Percentiles rank a stretch among this genome's conserved stretches.
These are phyloP conservation scores for Troides helena DNA, from an alignment of 2,888 invertebrate genomes.

Conservation along the genomic window DNA sequence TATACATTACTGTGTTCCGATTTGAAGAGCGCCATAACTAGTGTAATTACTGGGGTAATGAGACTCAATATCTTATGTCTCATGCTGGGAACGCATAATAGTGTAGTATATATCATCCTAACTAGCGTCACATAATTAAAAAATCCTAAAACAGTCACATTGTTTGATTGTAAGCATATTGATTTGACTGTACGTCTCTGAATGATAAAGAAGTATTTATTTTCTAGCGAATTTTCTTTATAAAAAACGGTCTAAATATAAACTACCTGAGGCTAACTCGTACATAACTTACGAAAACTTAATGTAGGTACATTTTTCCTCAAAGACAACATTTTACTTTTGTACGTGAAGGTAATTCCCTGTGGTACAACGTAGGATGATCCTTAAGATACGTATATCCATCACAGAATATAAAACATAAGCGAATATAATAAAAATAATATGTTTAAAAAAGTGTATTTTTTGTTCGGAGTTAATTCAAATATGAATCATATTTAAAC, in stretches of 20 bases:
- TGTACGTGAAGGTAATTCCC: conserved; percentile 15
- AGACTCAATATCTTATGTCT: no score
- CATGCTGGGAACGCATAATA: no score
- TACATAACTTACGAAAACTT: background rate
- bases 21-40: no score
- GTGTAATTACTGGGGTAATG: no score
- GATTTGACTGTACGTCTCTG: background rate
- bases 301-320: conserved; percentile 16
- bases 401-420: conserved; percentile 13
- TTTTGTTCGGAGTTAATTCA: background rate
- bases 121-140: no score
- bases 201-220: background rate
- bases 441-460: background rate
- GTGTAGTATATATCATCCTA: no score
- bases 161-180: no score
- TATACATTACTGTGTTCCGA: no score
- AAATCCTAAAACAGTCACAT: no score
- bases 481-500: background rate
- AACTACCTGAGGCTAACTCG: background rate
- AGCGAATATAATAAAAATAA: conserved; percentile 2
- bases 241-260: background rate
- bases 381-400: conserved; percentile 5
- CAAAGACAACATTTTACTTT: conserved; percentile 15
- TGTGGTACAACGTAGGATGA: conserved; percentile 6
- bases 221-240: background rate